phyloP scores from a whole-genome alignment of 37 sponge, comb jelly and placozoan genomes.

The Haliclona indistincta region DNA sequence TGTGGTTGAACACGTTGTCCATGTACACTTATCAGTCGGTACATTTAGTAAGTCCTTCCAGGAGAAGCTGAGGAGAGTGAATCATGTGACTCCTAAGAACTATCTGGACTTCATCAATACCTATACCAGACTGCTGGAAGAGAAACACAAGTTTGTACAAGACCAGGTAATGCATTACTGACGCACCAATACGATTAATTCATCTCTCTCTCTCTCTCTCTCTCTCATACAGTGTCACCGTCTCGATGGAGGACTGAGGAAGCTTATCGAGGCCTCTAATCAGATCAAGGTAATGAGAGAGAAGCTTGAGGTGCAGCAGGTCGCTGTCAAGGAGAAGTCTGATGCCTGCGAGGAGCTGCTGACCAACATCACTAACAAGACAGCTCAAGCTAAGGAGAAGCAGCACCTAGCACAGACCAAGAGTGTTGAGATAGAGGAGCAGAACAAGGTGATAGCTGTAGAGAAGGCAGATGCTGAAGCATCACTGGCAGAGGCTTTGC shows the following conservation, averaged over 20 bases:
- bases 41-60: conserved; percentile 81
- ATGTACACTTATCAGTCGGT: conserved; percentile 92
- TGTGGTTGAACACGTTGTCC: conserved; percentile 93
- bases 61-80: conserved; percentile 90
- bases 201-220: not conserved
- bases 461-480: conserved; percentile 95
- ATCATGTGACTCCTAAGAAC: conserved; percentile 99
- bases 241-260: conserved; percentile 88
- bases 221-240: conserved; percentile 75
- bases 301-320: conserved; percentile 95
- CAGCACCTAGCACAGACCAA: conserved; percentile 90
- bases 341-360: conserved; percentile 90
- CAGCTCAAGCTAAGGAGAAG: conserved; percentile 86
- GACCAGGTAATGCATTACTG: conserved; percentile 39
- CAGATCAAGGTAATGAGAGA: conserved; percentile 91
- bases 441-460: conserved; percentile 88
- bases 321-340: conserved; percentile 91
- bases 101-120: conserved; percentile 97
- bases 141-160: conserved; percentile 89
- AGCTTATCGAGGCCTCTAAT: conserved; percentile 90
- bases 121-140: conserved; percentile 80
- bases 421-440: conserved; percentile 96
- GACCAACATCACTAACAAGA: conserved; percentile 82
- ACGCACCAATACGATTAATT: not conserved
- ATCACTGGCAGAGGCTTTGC: conserved; percentile 89